phyloP scores from a whole-genome alignment of 2,113 vertebrate genomes.

The Haemorhous mexicanus region DNA sequence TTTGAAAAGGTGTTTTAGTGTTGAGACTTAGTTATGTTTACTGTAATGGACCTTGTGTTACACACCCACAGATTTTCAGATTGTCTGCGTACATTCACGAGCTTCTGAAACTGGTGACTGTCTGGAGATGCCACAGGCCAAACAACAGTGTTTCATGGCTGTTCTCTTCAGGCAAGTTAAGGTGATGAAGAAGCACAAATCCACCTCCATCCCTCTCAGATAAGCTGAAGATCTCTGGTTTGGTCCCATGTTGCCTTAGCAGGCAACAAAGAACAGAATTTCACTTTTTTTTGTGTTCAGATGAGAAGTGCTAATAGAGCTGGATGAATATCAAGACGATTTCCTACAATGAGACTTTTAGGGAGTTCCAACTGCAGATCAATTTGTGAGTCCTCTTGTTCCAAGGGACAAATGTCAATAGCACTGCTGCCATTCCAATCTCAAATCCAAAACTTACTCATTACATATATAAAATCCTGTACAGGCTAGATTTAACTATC shows the following conservation, averaged over 20 bases:
- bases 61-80: not conserved
- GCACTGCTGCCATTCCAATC: not conserved
- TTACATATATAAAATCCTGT: not conserved
- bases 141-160: accelerated
- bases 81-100: accelerated
- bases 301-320: not conserved
- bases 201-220: not conserved
- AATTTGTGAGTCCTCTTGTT: not conserved
- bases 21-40: not conserved
- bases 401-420: not conserved
- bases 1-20: not conserved
- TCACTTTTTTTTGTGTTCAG: not conserved
- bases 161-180: not conserved
- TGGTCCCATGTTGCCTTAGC: not conserved
- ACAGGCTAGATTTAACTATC: not conserved
- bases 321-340: not conserved
- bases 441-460: not conserved
- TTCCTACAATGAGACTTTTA: not conserved
- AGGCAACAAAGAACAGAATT: not conserved
- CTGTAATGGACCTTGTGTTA: not conserved
- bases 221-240: not conserved
- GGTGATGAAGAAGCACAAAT: not conserved
- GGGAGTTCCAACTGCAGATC: not conserved
- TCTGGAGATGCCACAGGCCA: not conserved
- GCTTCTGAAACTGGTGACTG: not conserved